Base-by-base conservation (phyloP, 2,797 vertebrate genomes). In the Dallia pectoralis region DNA sequence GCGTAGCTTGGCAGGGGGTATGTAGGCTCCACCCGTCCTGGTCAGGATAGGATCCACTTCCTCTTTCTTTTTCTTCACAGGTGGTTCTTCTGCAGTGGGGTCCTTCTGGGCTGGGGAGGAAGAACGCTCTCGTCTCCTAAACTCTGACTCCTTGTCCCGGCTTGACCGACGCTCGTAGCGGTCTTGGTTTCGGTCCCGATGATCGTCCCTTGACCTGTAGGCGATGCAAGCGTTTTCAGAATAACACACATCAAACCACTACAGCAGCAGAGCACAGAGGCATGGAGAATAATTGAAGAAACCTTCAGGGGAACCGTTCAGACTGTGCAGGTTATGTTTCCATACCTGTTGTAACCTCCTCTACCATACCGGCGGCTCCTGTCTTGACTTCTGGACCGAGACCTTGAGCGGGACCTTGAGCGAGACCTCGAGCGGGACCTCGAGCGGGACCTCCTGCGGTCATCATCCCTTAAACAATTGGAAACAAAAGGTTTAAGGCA, bases 21-120 rank as follows among this genome's bases (percentile, higher is more conserved):
- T 99, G 77, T 99, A 99, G 0, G 97, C 97, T 19, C 97, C 97
- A 2, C 97, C 97, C 0, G 97, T 98, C 59, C 96, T 95, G 15
- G 96, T 98, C 63, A 99, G 92, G 78, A 99, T 97, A 18, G 97
- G 96, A 86, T 99, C 97, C 53, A 96, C 33, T 30, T 95, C 96
- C 77, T 98, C 97, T 70, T 98, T 99, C 89, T 95, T 99, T 89
- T 96, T 99, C 88, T 98, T 99, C 0, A 91, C 79, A 0, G 93
- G 68, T 0, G 94, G 91, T 69, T 97, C 94, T 9, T 95, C 93
- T 0, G 83, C 84, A 40, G 73, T 75, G 9, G 91, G 69, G 0
- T 91, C 92, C 67, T 73, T 87, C 70, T 92, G 81, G 11, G 88
- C 81, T 12, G 94, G 93, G 22, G 97, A 95, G 0, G 87, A 79